Evolutionary conservation across 2,113 vertebrate species (phyloP).

Genomic region (Equus quagga): DNA sequence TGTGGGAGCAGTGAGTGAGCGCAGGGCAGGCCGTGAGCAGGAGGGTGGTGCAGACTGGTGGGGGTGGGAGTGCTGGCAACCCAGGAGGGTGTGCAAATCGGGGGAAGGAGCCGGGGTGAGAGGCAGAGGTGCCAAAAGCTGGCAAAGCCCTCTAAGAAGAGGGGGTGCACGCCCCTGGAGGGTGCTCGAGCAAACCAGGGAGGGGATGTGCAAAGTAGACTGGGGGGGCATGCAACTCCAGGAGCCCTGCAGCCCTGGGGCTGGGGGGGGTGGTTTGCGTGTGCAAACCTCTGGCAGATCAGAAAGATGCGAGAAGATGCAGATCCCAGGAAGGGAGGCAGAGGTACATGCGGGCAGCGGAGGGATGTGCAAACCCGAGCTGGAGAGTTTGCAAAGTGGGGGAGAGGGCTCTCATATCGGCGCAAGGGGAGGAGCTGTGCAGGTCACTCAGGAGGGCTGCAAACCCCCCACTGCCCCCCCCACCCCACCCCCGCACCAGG

Average conservation of each 20-base stretch:
- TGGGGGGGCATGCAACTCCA: neutral
- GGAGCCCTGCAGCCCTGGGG: conserved; percentile 69
- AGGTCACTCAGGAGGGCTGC: neutral
- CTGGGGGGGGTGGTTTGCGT: neutral
- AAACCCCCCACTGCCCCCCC: neutral
- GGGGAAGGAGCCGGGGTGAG: neutral
- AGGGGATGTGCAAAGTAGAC: neutral
- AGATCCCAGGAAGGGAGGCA: neutral
- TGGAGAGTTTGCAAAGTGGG: conserved; percentile 1
- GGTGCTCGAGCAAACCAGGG: neutral
- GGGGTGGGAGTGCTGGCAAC: neutral
- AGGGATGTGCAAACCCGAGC: neutral
- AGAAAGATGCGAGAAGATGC: neutral
- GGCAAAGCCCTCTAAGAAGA: neutral
- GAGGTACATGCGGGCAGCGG: neutral
- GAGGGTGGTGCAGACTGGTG: neutral
- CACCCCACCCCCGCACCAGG: neutral
- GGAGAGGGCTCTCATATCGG: neutral
- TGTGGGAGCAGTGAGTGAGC: conserved; percentile 77
- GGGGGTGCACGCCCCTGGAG: neutral
- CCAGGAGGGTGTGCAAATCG: neutral
- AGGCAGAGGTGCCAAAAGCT: neutral
- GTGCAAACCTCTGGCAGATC: neutral
- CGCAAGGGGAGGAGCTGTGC: neutral
- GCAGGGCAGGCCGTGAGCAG: neutral